phyloP scores from a whole-genome alignment of 2,113 vertebrate genomes.

The Alexandromys fortis region DNA sequence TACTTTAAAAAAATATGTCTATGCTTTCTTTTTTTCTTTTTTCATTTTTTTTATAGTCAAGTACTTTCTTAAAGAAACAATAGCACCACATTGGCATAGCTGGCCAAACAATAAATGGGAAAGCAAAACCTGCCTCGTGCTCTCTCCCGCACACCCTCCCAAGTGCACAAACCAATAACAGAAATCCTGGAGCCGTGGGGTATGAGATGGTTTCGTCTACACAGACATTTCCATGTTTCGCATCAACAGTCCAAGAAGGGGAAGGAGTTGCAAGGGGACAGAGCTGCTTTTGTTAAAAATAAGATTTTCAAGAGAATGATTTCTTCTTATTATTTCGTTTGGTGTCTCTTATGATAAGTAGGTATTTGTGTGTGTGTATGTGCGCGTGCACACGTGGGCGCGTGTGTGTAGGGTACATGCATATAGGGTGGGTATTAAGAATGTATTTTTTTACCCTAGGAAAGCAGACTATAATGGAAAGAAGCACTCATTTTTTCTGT shows the following conservation, averaged over 20 bases:
- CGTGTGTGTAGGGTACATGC: neutral
- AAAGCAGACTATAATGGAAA: conserved; percentile 3
- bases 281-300: neutral
- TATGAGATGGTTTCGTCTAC: conserved; percentile 29
- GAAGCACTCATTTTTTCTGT: conserved; percentile 12
- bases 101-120: conserved; percentile 88
- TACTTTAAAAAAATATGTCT: conserved; percentile 91
- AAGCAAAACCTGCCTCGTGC: conserved; percentile 83
- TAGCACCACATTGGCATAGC: conserved; percentile 90
- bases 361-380: neutral
- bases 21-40: conserved; percentile 88
- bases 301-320: conserved; percentile 56
- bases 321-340: conserved; percentile 9
- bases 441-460: conserved; percentile 34
- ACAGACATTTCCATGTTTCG: neutral
- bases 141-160: conserved; percentile 31
- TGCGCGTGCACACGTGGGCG: neutral
- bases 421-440: neutral
- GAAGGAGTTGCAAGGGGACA: neutral
- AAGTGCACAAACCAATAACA: conserved; percentile 35
- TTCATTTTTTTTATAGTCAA: conserved; percentile 88
- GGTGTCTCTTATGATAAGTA: neutral
- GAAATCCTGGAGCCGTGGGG: conserved; percentile 38
- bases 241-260: conserved; percentile 25
- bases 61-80: conserved; percentile 92